These are phyloP conservation scores for Athene cunicularia DNA, from an alignment of 2,113 vertebrate genomes.

Conservation along the genomic window DNA sequence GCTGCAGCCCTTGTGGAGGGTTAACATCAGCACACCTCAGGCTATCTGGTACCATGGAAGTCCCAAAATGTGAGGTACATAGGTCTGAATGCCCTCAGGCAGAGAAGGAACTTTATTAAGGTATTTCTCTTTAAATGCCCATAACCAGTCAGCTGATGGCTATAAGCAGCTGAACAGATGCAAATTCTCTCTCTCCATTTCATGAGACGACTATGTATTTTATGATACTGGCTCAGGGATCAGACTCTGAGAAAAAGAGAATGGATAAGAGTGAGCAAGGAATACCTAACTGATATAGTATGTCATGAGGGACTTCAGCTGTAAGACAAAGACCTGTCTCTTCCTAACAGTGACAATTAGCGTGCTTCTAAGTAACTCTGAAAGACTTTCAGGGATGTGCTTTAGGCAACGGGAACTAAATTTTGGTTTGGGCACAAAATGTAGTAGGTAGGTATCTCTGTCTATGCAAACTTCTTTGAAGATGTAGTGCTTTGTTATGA, in stretches of 20 bases:
- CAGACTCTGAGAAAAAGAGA: background rate
- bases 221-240: background rate
- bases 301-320: background rate
- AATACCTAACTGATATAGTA: background rate
- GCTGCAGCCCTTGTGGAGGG: background rate
- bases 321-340: fast-evolving
- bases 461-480: background rate
- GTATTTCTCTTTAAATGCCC: background rate
- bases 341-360: background rate
- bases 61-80: background rate
- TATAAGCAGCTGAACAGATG: background rate
- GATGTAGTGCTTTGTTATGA: background rate
- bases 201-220: background rate
- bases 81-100: background rate
- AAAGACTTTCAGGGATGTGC: background rate
- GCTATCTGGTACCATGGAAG: background rate
- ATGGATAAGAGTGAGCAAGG: background rate
- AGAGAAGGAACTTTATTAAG: background rate
- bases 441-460: background rate
- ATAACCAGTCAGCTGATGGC: background rate
- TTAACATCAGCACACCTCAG: background rate
- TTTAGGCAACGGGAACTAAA: background rate
- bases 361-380: background rate
- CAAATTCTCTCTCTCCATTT: background rate
- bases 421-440: background rate